phyloP scores from a whole-genome alignment of 2,797 vertebrate species.

The Aeoliscus strigatus region DNA sequence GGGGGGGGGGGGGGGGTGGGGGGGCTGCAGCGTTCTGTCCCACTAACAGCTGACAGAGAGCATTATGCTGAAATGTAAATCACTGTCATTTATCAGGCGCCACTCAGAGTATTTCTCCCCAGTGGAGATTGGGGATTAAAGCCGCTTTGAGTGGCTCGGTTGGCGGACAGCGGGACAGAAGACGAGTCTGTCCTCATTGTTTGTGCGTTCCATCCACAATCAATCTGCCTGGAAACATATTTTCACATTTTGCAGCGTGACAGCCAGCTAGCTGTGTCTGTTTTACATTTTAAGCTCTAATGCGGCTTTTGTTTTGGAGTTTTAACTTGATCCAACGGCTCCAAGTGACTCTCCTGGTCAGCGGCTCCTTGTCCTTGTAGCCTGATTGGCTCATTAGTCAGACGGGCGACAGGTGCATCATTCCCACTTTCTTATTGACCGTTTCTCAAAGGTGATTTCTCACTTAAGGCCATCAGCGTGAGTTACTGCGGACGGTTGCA shows the following conservation, averaged over 20 bases:
- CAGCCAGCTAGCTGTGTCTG: no score
- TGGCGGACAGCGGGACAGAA: conserved; percentile 13
- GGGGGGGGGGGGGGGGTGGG: no score
- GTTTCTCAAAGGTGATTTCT: conserved; percentile 51
- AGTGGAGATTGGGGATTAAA: conserved; percentile 50
- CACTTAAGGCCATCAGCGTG: conserved; percentile 60
- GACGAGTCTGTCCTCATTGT: conserved; percentile 20
- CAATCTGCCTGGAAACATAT: conserved; percentile 5
- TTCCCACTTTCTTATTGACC: conserved; percentile 57
- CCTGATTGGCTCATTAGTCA: conserved; percentile 68
- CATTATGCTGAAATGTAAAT: conserved; percentile 61
- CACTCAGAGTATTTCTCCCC: conserved; percentile 27
- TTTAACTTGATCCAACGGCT: no score
- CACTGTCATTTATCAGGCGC: conserved; percentile 54
- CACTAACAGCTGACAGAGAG: conserved; percentile 48
- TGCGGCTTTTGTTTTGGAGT: conserved; percentile 1
- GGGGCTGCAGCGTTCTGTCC: conserved; percentile 45
- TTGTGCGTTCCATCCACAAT: conserved; percentile 11
- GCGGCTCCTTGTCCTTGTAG: conserved; percentile 57
- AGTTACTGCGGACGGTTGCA: conserved; percentile 51
- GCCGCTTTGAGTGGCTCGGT: conserved; percentile 29
- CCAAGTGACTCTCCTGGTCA: conserved; percentile 32
- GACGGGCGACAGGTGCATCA: conserved; percentile 62
- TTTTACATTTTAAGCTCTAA: no score
- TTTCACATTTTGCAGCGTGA: not conserved